Conservation (phyloP, 2,797 vertebrate genomes). For the Anisognathus igniventris region DNA sequence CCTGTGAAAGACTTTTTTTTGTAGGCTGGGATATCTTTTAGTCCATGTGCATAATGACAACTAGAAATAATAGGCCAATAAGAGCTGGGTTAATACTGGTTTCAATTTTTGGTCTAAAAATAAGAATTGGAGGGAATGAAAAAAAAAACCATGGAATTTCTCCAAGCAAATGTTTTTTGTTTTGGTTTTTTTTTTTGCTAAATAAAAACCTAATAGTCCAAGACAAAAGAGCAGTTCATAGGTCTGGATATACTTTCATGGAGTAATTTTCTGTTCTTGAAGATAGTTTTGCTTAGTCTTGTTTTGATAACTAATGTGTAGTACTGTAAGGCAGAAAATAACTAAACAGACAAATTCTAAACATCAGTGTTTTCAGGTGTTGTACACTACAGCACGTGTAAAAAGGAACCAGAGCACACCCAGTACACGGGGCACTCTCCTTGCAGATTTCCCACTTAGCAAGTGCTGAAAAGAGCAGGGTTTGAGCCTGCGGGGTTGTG, state of each 20-base stretch:
- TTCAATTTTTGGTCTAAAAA: not conserved
- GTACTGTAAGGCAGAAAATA: not conserved
- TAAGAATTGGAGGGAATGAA: fast-evolving
- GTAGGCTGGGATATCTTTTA: not conserved
- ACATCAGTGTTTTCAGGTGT: not conserved
- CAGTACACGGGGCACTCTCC: not conserved
- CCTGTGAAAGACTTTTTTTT: not conserved
- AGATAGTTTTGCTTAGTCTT: not conserved
- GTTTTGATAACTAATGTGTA: not conserved
- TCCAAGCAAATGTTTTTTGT: not conserved
- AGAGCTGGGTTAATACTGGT: not conserved
- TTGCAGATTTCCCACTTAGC: not conserved
- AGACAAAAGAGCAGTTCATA: not conserved
- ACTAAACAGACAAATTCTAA: not conserved
- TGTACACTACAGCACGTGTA: fast-evolving
- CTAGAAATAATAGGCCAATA: not conserved
- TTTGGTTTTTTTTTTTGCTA: not conserved
- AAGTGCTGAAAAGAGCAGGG: not conserved
- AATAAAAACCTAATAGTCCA: not conserved
- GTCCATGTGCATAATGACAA: not conserved
- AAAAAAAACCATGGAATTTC: not conserved
- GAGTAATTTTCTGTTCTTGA: not conserved
- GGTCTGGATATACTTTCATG: not conserved
- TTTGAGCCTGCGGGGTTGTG: not conserved
- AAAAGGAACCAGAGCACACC: not conserved